Percentiles rank a stretch among this genome's conserved stretches.
phyloP scores from a whole-genome alignment of 1,140 invertebrate species.

The Drosophila sp. region DNA sequence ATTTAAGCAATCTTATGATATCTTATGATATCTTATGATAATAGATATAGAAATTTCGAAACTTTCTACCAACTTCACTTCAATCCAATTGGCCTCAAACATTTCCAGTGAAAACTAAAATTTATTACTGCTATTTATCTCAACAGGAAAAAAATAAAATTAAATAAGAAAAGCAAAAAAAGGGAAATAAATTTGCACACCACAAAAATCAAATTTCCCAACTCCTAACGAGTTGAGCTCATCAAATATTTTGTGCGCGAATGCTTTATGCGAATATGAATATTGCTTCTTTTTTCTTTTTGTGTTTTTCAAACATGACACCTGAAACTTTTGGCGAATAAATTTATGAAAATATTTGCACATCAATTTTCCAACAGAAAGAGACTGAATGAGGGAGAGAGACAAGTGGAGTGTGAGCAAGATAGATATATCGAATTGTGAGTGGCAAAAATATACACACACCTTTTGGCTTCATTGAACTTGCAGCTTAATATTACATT shows the following conservation, averaged over 20 bases:
- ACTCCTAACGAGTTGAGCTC: neutral
- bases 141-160: neutral
- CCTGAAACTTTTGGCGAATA: constrained; percentile 71
- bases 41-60: too few species aligned
- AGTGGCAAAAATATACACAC: constrained; percentile 26
- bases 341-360: constrained; percentile 80
- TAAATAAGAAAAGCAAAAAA: constrained; percentile 15
- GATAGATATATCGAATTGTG: constrained; percentile 8
- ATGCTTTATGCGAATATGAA: constrained; percentile 19
- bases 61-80: too few species aligned
- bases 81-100: too few species aligned
- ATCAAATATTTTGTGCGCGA: constrained; percentile 8
- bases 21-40: too few species aligned
- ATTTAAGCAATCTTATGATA: too few species aligned
- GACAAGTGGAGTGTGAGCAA: neutral
- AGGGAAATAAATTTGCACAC: constrained; percentile 39
- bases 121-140: constrained; percentile 34
- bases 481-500: constrained; percentile 68
- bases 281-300: constrained; percentile 20
- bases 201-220: constrained; percentile 51
- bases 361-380: constrained; percentile 62
- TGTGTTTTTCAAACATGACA: constrained; percentile 75
- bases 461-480: constrained; percentile 77
- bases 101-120: neutral
- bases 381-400: constrained; percentile 17